Base-by-base conservation (phyloP, 2,888 invertebrate species). In the Ichneumon xanthorius region DNA sequence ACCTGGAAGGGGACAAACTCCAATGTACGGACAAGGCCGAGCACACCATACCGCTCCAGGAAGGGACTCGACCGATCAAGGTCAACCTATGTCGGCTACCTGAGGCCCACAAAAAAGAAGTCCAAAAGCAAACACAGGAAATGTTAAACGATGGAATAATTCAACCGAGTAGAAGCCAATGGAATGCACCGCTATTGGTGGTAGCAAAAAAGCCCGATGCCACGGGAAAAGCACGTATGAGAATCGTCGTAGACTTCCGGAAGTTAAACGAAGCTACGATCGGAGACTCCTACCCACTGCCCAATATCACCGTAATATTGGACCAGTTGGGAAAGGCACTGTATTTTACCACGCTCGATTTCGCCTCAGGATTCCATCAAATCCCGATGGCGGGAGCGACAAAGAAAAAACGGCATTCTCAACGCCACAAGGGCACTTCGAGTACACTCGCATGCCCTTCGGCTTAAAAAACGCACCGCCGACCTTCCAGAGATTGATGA, bases 401-500 rank as follows among this genome's bases (percentile, higher is more conserved):
- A 73, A 67, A n/a, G 30, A 72, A 22, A 82, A 71, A 72, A 72
- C 73, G 7, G 82, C 73, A 0, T 30, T 30, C 30, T 30, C 30
- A 4, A 30, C 30, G 0, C 30, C 30, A 30, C 30, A 30, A 30
- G 30, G 72, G 78, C n/a, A 30, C 30, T 30, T 78, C 53, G 71
- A 82, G 22, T 75, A 58, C 19, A 73, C 22, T 0, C 81, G 81
- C 1, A 81, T 75, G 75, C 81, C 81, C 2, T 73, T 73, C n/a
- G 75, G 73, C 7, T 30, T 30, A 30, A 30, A 30, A 30, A 30
- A 30, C 30, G 30, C 30, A 30, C 30, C 4, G 30, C 30, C 84
- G 33, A 76, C 76, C 1, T 84, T 81, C 19, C 85, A 85, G 26
- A 19, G 85, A 2, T 7, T 85, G 30, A 84, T 84, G 80, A 61